These are phyloP conservation scores for Camelus dromedarius DNA, from an alignment of 2,113 vertebrate species.

Conservation along the genomic window DNA sequence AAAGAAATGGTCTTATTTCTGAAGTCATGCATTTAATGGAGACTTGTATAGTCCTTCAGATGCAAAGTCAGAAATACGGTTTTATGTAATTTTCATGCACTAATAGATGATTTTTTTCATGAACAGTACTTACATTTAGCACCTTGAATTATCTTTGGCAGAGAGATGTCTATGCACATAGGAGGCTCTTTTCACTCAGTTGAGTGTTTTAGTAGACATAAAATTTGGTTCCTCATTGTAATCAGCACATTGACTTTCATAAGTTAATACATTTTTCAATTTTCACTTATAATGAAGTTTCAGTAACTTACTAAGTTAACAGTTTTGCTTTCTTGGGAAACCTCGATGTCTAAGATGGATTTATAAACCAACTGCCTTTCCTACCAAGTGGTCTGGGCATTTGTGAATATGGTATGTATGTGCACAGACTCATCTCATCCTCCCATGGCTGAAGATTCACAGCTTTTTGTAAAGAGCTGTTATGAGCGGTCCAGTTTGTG, in stretches of 20 bases:
- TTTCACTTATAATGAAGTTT: neutral
- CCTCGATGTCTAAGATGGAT: neutral
- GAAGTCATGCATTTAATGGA: neutral
- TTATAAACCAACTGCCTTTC: neutral
- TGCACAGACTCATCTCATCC: neutral
- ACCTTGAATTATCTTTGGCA: conserved; percentile 26
- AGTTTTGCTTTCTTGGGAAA: neutral
- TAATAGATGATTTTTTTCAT: neutral
- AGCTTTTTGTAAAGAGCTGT: neutral
- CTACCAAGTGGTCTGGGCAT: neutral
- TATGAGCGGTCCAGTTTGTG: neutral
- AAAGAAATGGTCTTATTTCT: neutral
- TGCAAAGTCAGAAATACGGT: neutral
- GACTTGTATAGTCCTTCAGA: neutral
- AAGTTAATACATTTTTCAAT: neutral
- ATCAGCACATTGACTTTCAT: neutral
- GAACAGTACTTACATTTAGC: neutral
- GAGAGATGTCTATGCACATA: neutral
- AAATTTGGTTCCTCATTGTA: neutral
- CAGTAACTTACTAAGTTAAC: neutral
- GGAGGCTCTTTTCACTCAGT: conserved; percentile 24
- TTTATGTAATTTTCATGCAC: neutral
- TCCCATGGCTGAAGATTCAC: neutral
- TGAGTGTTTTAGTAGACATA: neutral
- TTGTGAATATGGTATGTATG: neutral